phyloP scores from a whole-genome alignment of 53 echinoderm and acorn worm species.

The Astropecten irregularis region DNA sequence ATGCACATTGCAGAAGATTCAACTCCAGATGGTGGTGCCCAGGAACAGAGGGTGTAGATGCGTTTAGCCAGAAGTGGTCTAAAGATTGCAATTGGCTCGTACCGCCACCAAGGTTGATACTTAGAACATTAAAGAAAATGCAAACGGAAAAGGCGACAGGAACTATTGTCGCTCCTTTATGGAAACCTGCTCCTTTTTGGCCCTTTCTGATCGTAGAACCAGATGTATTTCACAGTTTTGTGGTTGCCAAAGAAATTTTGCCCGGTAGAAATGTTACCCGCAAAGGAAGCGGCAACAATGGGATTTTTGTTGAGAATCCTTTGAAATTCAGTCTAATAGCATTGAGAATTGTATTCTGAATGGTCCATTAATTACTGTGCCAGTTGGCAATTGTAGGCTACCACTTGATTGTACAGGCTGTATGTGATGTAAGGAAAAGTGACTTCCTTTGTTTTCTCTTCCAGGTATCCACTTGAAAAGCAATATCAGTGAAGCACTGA shows the following conservation, averaged over 20 bases:
- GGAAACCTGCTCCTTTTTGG: constrained; percentile 35
- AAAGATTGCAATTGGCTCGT: constrained; percentile 29
- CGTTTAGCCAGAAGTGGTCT: constrained; percentile 23
- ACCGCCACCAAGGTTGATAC: constrained; percentile 24
- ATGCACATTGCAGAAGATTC: neutral
- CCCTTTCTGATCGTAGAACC: neutral
- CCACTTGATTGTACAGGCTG: too few relatives aligned
- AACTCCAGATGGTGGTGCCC: constrained; percentile 47
- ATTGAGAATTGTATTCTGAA: constrained; percentile 30
- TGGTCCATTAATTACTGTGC: too few relatives aligned
- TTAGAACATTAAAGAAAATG: neutral
- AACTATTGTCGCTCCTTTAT: neutral
- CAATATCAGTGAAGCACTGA: neutral
- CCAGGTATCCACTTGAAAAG: constrained; percentile 26
- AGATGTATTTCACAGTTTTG: neutral
- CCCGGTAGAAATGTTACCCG: neutral
- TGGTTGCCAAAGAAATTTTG: neutral
- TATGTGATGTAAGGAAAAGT: too few relatives aligned
- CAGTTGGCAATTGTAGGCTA: too few relatives aligned
- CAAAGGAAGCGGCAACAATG: constrained; percentile 10
- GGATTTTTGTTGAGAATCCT: constrained; percentile 15
- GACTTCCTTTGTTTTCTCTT: neutral
- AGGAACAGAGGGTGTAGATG: constrained; percentile 28
- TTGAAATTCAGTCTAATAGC: constrained; percentile 35
- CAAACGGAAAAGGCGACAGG: neutral